Conservation (phyloP, 2,113 vertebrate species). For the Mirza zaza region DNA sequence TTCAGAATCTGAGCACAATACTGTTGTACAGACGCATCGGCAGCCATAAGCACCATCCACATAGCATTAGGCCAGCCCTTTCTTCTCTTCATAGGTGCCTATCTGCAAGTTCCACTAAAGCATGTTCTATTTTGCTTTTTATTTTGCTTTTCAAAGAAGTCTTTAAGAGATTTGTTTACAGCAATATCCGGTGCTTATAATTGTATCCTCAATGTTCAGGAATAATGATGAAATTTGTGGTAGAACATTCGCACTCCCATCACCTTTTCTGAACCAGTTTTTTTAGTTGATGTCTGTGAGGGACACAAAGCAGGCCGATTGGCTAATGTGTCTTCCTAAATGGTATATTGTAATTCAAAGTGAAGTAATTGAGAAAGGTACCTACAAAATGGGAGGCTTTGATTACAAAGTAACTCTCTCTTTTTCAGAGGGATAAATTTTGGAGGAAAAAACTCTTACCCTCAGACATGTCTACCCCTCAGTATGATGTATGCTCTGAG, state of each 20-base stretch:
- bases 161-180: conserved; percentile 58
- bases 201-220: not conserved
- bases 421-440: not conserved
- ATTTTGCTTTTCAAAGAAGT: conserved; percentile 39
- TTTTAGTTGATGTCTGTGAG: conserved; percentile 11
- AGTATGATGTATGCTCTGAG: accelerated
- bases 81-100: conserved; percentile 8
- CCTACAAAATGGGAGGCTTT: not conserved
- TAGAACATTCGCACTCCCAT: not conserved
- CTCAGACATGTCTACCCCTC: accelerated
- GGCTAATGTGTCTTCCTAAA: conserved; percentile 25
- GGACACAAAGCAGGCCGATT: not conserved
- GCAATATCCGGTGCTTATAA: not conserved
- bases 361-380: not conserved
- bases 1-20: not conserved
- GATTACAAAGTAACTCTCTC: not conserved
- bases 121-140: conserved; percentile 30
- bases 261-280: conserved; percentile 40
- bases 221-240: conserved; percentile 32
- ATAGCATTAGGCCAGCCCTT: not conserved
- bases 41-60: not conserved
- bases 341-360: not conserved
- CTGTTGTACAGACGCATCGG: not conserved
- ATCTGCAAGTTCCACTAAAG: not conserved
- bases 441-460: no score